Base-by-base conservation (phyloP, 2,888 invertebrate species). In the Tetragnatha montana region DNA sequence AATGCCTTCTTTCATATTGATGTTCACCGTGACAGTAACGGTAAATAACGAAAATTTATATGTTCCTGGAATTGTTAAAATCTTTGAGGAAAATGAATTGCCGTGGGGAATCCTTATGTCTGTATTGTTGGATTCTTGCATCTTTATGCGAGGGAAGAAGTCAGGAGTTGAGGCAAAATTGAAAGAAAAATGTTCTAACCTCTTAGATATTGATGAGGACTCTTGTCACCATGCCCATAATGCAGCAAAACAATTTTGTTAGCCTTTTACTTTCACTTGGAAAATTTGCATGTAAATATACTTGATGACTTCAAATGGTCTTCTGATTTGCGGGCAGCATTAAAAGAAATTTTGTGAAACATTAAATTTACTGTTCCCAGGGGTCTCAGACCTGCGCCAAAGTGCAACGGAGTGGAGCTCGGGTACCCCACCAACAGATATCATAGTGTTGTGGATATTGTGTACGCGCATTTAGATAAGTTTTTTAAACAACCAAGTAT, bases 171-270 rank as follows among this genome's bases (percentile, higher is more conserved):
- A 86, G 22, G 47, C n/a, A 0, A 86, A 35, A 86, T 0, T 86
- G 0, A 0, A 19, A 8, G 73, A 51, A n/a, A 50, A 75, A 22
- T 76, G 86, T 78, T 76, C 88, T 21, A 76, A 82, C 19, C 60
- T 88, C 8, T 21, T 88, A 35, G 82, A 88, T 21, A 82, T 88
- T 70, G 88, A 88, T 78, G 82, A 82, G 14, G 88, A 83, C 51
- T 70, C 88, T 4, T 88, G 88, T 47, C 88, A 88, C 19, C 82
- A 78, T 71, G 83, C 68, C 10, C 82, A 88, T 79, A 88, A 88
- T 78, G 76, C 81, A 8, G 87, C 87, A 76, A 87, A 87, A 22
- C 19, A 81, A 47, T 81, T 81, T 47, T 60, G 60, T 6, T 3
- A 60, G 60, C 60, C 60, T 4, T 60, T 60, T 6, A 14, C 14